Conservation (phyloP, 2,797 vertebrate genomes). For the Pseudomugil gertrudae region DNA sequence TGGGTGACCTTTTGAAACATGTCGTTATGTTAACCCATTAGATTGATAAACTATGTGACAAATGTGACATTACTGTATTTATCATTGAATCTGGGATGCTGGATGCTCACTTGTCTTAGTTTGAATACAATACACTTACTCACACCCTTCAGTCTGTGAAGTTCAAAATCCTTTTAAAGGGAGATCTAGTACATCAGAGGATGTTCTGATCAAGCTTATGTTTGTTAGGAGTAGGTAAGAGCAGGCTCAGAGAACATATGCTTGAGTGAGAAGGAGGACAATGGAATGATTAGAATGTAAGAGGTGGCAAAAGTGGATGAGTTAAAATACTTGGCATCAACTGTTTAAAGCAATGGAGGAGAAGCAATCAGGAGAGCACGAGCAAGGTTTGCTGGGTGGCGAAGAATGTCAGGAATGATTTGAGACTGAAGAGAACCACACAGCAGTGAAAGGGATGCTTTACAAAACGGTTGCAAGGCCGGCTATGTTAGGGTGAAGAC, state of each 20-base stretch:
- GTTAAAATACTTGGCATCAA: conserved; percentile 7
- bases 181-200: background rate
- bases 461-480: background rate
- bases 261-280: background rate
- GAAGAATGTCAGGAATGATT: conserved; percentile 1
- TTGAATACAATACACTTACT: background rate
- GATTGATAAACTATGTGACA: background rate
- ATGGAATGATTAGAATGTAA: background rate
- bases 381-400: background rate
- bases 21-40: too few species aligned
- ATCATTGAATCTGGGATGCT: background rate
- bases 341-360: background rate
- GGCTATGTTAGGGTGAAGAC: background rate
- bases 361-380: background rate
- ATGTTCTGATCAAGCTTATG: background rate
- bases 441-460: conserved; percentile 6
- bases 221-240: background rate
- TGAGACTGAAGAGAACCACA: background rate
- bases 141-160: background rate
- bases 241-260: background rate
- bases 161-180: background rate
- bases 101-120: background rate
- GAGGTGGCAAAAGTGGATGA: background rate
- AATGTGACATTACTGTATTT: background rate
- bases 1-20: too few species aligned